Conservation (phyloP, 2,113 vertebrate species). For the Neolamprologus devosi region DNA sequence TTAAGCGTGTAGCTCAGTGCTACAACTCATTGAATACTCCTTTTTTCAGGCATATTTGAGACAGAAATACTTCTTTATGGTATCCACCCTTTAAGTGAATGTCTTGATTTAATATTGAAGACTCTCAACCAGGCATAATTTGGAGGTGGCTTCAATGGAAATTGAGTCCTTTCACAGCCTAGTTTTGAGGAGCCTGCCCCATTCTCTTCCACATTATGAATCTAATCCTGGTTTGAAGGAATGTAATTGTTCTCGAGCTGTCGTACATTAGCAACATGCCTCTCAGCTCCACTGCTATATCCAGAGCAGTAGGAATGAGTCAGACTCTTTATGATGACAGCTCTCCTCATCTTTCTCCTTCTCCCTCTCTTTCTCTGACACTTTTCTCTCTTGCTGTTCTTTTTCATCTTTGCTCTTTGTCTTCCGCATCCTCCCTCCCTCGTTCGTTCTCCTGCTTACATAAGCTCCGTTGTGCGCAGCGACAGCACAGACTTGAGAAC, state of each 20-base stretch:
- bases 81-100: background rate
- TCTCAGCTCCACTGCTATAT: constrained; percentile 55
- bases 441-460: constrained; percentile 27
- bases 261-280: constrained; percentile 51
- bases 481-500: constrained; percentile 29
- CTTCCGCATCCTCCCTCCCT: background rate
- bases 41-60: background rate
- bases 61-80: background rate
- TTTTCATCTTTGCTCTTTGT: constrained; percentile 8
- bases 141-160: background rate
- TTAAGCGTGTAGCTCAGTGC: background rate
- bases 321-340: constrained; percentile 54
- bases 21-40: background rate
- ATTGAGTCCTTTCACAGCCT: background rate
- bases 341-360: constrained; percentile 10
- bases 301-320: constrained; percentile 57
- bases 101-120: background rate
- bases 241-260: constrained; percentile 57
- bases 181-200: background rate
- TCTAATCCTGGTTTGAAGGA: constrained; percentile 49
- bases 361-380: constrained; percentile 31
- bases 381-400: background rate
- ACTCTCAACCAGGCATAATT: background rate
- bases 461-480: constrained; percentile 10
- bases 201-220: constrained; percentile 12